Evolutionary conservation across 2,113 vertebrate species (phyloP), one percentile per base, ranked within the genome.

Genomic region (Mixornis gularis): DNA sequence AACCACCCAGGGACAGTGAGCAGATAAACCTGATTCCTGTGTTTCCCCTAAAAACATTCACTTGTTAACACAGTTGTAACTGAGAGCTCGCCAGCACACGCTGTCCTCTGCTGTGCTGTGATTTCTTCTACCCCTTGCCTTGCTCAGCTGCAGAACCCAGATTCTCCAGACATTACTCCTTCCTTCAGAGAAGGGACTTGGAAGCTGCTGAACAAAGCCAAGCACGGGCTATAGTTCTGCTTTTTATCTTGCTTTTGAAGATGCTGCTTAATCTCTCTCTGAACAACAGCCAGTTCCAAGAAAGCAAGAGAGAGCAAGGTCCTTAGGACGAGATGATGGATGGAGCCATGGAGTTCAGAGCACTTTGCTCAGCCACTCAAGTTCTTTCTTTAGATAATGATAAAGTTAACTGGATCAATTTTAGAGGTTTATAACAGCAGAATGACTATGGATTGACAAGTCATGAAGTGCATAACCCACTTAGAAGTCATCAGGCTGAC

Each of bases 301-400:
- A 92, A 79, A 92, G 78, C 68, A 48, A 58, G 87, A 86, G 89
- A 91, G 83, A 84, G 76, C 62, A 48, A 95, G 88, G 89, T 91
- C 80, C 90, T 94, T 29, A 85, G 88, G 86, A 97, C 32, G 43
- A 94, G 88, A 84, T 97, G 95, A 97, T 97, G 94, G 93, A 96
- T 97, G 90, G 91, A 93, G 79, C 84, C 68, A 41, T 9, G 65
- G 73, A 91, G 94, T 65, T 92, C 91, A 86, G 74, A 90, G 53
- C 90, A 93, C 95, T 96, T 96, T 83, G 72, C 68, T 94, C 93
- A 95, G 48, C 79, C 76, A 73, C 85, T 94, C 85, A 74, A 1
- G 63, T 71, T 79, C 85, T 79, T 85, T 77, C 93, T 86, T 76
- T 69, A 86, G 80, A 36, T 78, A 83, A 91, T 88, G 69, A 64